Conservation (phyloP, 2,888 invertebrate genomes). For the Pocota personata region DNA sequence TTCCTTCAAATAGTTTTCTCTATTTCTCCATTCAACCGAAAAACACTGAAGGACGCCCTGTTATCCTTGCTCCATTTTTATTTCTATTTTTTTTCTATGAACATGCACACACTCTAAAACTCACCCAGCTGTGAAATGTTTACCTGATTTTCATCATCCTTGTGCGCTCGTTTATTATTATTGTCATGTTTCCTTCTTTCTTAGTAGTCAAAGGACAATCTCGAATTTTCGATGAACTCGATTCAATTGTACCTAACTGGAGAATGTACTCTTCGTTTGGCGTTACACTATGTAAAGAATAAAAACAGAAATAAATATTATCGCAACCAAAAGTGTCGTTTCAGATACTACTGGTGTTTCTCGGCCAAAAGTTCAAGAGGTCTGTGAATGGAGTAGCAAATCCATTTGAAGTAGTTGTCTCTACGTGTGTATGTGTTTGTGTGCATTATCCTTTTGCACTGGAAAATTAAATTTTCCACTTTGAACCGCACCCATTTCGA, state of each 20-base stretch:
- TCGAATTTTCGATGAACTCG: slow-evolving; percentile 53
- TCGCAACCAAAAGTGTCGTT: background rate
- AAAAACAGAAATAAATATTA: background rate
- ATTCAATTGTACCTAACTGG: slow-evolving; percentile 36
- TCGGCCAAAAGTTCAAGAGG: slow-evolving; percentile 72
- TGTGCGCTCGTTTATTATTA: slow-evolving; percentile 10
- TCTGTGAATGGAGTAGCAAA: slow-evolving; percentile 33
- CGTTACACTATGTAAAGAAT: background rate
- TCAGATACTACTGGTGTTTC: slow-evolving; percentile 41
- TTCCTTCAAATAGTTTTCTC: slow-evolving; percentile 45
- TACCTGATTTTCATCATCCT: slow-evolving; percentile 45
- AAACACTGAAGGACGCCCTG: slow-evolving; percentile 41
- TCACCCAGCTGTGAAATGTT: slow-evolving; percentile 51
- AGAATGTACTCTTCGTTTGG: background rate
- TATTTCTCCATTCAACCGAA: slow-evolving; percentile 40
- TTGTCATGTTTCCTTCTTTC: background rate
- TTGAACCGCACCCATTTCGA: slow-evolving; percentile 65
- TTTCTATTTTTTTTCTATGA: slow-evolving; percentile 15
- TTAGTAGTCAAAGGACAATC: slow-evolving; percentile 38
- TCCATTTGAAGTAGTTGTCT: slow-evolving; percentile 11
- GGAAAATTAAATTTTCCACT: slow-evolving; percentile 34
- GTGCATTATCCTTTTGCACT: slow-evolving; percentile 33
- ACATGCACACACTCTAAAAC: slow-evolving; percentile 11
- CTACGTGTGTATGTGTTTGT: background rate
- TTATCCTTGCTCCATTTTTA: slow-evolving; percentile 68